A percentile compares a stretch with the other conserved stretches of the same genome.
These are phyloP conservation scores for Iguana delicatissima DNA, from an alignment of 2,797 vertebrate species.

Conservation along the genomic window DNA sequence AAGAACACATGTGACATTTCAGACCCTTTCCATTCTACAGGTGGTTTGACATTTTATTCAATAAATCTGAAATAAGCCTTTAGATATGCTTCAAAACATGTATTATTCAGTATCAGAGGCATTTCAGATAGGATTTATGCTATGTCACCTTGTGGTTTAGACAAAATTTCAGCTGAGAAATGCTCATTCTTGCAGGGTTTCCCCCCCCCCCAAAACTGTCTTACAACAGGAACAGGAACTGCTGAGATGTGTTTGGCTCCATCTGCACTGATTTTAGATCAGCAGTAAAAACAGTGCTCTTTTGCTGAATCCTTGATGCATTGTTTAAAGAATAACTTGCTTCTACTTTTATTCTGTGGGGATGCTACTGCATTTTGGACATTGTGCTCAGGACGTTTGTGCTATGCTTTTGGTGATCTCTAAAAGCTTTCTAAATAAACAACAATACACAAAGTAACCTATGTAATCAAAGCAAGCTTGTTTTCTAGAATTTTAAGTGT, in stretches of 20 bases:
- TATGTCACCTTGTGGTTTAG: neutral
- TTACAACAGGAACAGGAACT: neutral
- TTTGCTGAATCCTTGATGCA: neutral
- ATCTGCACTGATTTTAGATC: neutral
- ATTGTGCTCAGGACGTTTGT: neutral
- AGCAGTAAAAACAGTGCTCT: neutral
- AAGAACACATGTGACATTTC: conserved; percentile 22
- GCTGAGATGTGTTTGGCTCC: neutral
- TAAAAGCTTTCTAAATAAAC: neutral
- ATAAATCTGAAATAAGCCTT: neutral
- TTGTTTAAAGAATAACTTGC: neutral
- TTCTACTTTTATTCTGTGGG: neutral
- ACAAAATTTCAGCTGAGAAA: neutral
- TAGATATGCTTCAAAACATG: neutral
- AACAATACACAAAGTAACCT: neutral
- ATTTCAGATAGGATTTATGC: conserved; percentile 1
- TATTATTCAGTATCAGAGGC: neutral
- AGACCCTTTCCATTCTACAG: neutral
- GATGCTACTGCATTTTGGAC: neutral
- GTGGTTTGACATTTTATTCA: conserved; percentile 12
- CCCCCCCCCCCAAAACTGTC: neutral
- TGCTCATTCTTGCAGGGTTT: neutral
- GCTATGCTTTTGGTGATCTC: neutral
- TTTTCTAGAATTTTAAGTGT: neutral
- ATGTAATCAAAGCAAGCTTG: neutral